Evolutionary conservation across 2,113 vertebrate species (phyloP).

Genomic region (Rhinopomastus cyanomelas): DNA sequence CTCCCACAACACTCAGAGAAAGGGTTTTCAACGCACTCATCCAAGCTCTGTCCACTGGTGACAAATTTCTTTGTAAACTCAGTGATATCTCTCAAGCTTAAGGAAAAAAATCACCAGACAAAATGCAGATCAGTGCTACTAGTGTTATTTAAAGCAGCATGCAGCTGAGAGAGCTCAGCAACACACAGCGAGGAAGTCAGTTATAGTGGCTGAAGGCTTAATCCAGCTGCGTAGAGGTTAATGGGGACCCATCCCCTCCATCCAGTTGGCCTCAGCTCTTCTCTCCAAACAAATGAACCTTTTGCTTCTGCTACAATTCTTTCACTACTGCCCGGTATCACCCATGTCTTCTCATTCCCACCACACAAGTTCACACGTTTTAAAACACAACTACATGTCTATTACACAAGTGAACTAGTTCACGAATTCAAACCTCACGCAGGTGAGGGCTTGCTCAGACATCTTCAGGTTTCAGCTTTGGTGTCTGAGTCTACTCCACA

Average conservation of each 20-base stretch:
- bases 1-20: neutral
- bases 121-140: neutral
- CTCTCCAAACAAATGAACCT: neutral
- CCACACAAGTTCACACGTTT: neutral
- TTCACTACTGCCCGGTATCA: neutral
- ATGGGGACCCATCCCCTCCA: neutral
- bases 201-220: neutral
- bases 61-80: neutral
- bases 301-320: neutral
- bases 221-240: slow-evolving; percentile 3
- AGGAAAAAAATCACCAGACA: neutral
- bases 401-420: neutral
- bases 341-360: neutral
- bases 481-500: neutral
- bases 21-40: neutral
- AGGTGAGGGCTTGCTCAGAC: neutral
- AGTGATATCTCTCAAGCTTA: neutral
- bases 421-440: neutral
- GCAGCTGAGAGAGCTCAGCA: neutral
- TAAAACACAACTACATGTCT: neutral
- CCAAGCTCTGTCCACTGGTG: neutral
- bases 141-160: neutral
- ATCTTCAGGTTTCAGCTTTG: neutral
- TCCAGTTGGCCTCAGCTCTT: neutral
- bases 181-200: neutral